Evolutionary conservation across 2,888 invertebrate genomes (phyloP).

Genomic region (Sminthurinus aureus): DNA sequence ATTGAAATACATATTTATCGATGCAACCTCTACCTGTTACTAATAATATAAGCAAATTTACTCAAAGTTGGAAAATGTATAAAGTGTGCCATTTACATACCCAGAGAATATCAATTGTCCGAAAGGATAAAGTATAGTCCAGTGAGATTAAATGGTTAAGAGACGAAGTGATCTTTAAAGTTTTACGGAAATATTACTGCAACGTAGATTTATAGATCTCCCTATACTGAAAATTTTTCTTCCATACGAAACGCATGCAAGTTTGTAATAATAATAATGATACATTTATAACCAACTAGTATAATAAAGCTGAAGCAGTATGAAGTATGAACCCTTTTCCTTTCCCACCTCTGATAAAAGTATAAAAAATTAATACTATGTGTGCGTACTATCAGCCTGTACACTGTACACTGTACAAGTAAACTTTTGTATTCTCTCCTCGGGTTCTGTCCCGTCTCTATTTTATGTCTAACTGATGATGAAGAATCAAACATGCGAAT

Average conservation of each 20-base stretch:
- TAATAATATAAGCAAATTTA: constrained; percentile 3
- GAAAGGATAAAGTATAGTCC: background rate
- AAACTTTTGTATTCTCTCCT: background rate
- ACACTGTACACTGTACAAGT: background rate
- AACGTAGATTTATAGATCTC: too few species aligned
- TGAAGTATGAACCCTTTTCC: background rate
- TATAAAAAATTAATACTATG: constrained; percentile 6
- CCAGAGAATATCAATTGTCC: too few species aligned
- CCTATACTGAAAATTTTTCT: too few species aligned
- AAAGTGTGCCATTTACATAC: too few species aligned
- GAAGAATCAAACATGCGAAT: constrained; percentile 37
- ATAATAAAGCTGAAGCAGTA: background rate
- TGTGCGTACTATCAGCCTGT: constrained; percentile 10
- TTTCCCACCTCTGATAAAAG: background rate
- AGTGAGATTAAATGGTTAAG: background rate
- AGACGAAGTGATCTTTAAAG: background rate
- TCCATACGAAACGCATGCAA: too few species aligned
- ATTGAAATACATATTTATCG: too few species aligned
- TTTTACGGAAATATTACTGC: too few species aligned
- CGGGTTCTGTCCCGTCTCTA: constrained; percentile 9
- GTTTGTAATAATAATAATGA: background rate
- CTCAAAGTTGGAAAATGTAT: background rate
- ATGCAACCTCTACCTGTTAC: too few species aligned
- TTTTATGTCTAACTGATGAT: constrained; percentile 15
- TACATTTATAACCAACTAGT: background rate